Conservation (phyloP, 2,113 vertebrate genomes). For the Oreochromis spilurus region DNA sequence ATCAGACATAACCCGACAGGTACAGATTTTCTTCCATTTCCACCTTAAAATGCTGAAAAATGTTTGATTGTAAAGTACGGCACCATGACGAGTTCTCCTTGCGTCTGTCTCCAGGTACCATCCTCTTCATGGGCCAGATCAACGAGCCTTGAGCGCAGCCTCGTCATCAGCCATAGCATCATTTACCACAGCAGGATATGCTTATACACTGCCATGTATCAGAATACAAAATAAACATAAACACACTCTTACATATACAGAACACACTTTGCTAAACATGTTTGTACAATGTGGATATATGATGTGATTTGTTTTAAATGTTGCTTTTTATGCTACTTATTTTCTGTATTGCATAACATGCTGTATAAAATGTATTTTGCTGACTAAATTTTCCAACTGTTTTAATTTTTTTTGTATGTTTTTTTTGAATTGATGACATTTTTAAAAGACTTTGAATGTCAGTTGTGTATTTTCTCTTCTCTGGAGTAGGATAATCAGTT, state of each 20-base stretch:
- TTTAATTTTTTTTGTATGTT: constrained; percentile 35
- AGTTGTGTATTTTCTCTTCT: constrained; percentile 35
- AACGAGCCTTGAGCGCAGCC: constrained; percentile 80
- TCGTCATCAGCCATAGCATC: neutral
- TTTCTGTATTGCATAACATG: constrained; percentile 35
- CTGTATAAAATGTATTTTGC: constrained; percentile 28
- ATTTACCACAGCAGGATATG: neutral
- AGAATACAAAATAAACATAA: neutral
- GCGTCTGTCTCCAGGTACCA: constrained; percentile 74
- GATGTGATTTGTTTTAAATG: constrained; percentile 50
- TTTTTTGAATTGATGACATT: constrained; percentile 12
- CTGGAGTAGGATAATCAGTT: constrained; percentile 20
- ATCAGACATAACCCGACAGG: constrained; percentile 91
- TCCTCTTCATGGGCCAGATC: constrained; percentile 95
- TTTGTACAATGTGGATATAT: constrained; percentile 45
- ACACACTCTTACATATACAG: neutral
- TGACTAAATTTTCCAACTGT: constrained; percentile 32
- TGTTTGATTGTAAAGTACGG: neutral
- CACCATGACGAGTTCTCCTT: neutral
- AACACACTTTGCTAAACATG: constrained; percentile 22
- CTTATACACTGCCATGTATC: neutral
- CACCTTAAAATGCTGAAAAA: neutral
- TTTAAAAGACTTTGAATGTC: constrained; percentile 56
- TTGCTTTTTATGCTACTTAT: constrained; percentile 47
- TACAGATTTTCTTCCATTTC: constrained; percentile 42